A percentile compares a stretch with the other conserved stretches of the same genome.
Conservation (phyloP, 2,113 vertebrate genomes). For the Mormyrus lacerda region DNA sequence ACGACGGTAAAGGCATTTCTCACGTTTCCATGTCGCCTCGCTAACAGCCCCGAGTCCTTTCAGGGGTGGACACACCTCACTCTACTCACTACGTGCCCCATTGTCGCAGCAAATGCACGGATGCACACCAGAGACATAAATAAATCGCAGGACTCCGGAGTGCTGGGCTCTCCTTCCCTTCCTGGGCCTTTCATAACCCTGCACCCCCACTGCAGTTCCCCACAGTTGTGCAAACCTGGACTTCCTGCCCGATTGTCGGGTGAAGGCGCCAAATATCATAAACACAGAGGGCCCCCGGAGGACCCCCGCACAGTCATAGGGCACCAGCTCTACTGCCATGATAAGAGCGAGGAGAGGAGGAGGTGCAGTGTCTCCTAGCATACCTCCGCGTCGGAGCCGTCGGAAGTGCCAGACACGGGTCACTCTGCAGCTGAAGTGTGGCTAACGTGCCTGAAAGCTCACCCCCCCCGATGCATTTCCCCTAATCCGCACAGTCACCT, state of each 20-base stretch:
- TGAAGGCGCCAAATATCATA: constrained; percentile 26
- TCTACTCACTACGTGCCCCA: neutral
- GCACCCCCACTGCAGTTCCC: constrained; percentile 42
- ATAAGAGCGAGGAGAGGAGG: neutral
- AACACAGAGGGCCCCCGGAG: neutral
- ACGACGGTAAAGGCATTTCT: neutral
- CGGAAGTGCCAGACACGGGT: neutral
- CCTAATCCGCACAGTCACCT: neutral
- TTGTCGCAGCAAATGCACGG: neutral
- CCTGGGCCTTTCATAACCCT: constrained; percentile 27
- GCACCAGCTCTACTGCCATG: neutral
- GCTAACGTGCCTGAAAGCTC: neutral
- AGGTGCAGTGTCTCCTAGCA: neutral
- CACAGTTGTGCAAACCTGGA: constrained; percentile 33
- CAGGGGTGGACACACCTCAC: neutral
- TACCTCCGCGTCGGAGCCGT: neutral
- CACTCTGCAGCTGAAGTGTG: neutral
- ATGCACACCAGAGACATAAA: neutral
- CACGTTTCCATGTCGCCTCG: neutral
- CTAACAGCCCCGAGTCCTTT: neutral
- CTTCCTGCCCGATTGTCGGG: constrained; percentile 43
- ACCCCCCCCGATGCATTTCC: neutral
- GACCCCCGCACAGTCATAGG: neutral
- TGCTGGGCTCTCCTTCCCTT: neutral
- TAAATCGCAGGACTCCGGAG: neutral